Evolutionary conservation across 2,113 vertebrate species (phyloP), one percentile per base, ranked within the genome.

Genomic region (Onychostoma macrolepis): DNA sequence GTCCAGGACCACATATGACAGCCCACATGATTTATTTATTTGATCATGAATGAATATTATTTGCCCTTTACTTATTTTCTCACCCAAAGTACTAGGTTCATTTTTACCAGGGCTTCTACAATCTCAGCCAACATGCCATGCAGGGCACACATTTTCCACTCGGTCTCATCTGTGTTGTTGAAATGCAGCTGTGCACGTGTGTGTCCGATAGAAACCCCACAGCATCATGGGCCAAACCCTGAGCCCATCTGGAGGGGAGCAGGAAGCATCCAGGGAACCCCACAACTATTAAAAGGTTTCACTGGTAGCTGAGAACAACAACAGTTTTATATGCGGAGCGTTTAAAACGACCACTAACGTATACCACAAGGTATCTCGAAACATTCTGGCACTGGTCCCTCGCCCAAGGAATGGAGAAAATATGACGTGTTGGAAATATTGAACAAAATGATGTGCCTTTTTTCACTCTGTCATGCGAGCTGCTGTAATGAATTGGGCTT

Each of bases 231-330:
- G 83, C 83, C 78, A 87, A 87, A 89, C 72, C 83, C 50, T 89
- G 50, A 85, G 80, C 85, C 67, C 33, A 75, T 80, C 56, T 82
- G 26, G 77, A 84, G 71, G 76, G 85, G 43, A 86, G 86, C 84
- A 89, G 78, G 93, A 86, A 89, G 86, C 90, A 93, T 90, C 83
- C 87, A 92, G 93, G 92, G 92, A 93, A 93, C 87, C 91, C 92
- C 90, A 90, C 88, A 87, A 83, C 50, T 67, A 89, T 89, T 87
- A 90, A 90, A 61, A 67, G 74, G 21, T 90, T 86, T 90, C 69
- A 86, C 87, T 89, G 76, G 90, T 90, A 91, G 89, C 91, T 86
- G 82, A 91, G 75, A 91, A 89, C 83, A 92, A 90, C 88, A 87
- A 74, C 86, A 84, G 36, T 91, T 91, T 94, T 92, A 94, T 91